Evolutionary conservation across 2,113 vertebrate species (phyloP).

Genomic region (human): DNA sequence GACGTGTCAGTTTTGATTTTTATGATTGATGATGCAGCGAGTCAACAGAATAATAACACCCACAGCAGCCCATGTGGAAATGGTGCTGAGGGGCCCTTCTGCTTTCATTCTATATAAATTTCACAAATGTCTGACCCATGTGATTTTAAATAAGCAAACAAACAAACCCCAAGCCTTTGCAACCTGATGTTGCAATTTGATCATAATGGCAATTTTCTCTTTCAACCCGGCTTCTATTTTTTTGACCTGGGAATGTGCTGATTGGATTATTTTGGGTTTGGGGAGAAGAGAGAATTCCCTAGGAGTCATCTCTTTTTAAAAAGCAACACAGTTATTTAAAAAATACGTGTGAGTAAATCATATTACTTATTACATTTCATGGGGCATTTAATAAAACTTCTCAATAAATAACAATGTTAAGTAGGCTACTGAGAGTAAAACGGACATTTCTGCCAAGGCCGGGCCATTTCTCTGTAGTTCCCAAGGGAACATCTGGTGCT

Average conservation of each 20-base stretch:
- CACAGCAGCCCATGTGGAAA: background rate
- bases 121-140: background rate
- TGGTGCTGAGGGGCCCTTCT: background rate
- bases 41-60: constrained; percentile 47
- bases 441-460: background rate
- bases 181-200: background rate
- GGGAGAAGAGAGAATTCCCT: background rate
- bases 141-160: background rate
- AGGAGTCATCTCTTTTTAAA: background rate
- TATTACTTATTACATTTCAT: background rate
- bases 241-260: background rate
- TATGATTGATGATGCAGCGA: constrained; percentile 68
- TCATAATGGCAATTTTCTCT: background rate
- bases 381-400: background rate
- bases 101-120: background rate
- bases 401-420: constrained; percentile 21
- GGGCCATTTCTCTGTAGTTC: background rate
- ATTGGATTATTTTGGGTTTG: background rate
- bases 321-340: background rate
- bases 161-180: background rate
- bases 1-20: constrained; percentile 53
- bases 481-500: background rate
- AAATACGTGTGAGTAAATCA: background rate
- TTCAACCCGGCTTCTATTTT: background rate
- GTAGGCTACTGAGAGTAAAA: background rate